A percentile compares a stretch with the other conserved stretches of the same genome.
Conservation (phyloP, 2,113 vertebrate species). For the Spilogale gracilis region DNA sequence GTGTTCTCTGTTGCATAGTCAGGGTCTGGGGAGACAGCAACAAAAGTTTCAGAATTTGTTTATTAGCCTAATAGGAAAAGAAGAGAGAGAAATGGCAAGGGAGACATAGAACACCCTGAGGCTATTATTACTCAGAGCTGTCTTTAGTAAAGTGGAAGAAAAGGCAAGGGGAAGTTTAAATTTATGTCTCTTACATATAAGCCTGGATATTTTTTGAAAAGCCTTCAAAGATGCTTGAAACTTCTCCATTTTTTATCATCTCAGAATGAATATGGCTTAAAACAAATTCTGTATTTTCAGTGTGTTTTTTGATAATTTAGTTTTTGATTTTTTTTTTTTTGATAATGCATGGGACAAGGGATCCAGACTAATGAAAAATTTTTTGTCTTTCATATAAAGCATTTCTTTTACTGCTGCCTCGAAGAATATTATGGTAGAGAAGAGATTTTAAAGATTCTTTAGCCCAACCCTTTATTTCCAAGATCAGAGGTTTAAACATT, state of each 20-base stretch:
- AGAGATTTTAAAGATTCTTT: neutral
- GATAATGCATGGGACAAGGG: neutral
- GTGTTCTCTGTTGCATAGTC: neutral
- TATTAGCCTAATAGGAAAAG: conserved; percentile 72
- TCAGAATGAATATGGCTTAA: neutral
- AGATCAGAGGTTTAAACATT: neutral
- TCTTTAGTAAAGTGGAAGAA: conserved; percentile 55
- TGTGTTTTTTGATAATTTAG: neutral
- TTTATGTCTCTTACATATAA: conserved; percentile 43
- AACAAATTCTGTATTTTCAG: neutral
- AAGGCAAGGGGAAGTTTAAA: conserved; percentile 51
- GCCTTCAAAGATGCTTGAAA: conserved; percentile 32
- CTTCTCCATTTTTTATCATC: neutral
- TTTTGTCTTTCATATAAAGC: neutral
- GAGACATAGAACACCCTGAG: conserved; percentile 45
- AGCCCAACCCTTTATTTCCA: neutral
- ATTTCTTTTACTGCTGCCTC: neutral
- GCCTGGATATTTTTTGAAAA: conserved; percentile 37
- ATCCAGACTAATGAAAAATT: neutral
- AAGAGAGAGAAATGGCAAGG: conserved; percentile 54
- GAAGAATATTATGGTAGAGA: neutral
- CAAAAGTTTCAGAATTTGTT: conserved; percentile 74
- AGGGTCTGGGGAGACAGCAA: conserved; percentile 50
- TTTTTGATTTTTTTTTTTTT: neutral
- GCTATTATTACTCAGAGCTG: conserved; percentile 58